phyloP scores from a whole-genome alignment of 2,888 invertebrate genomes.

The Stenotaenia linearis region DNA sequence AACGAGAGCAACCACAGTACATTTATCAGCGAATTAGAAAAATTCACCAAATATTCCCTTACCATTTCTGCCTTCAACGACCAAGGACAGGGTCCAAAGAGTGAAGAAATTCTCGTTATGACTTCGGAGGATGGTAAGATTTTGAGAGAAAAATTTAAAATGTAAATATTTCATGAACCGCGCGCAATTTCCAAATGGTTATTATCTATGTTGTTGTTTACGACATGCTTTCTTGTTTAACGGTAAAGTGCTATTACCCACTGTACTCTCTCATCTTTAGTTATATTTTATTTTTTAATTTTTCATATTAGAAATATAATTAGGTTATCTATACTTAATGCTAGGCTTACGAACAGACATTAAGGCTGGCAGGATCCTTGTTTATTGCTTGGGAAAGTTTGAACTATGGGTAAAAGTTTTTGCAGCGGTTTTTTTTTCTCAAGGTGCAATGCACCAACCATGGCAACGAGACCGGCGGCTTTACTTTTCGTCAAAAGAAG shows the following conservation, averaged over 20 bases:
- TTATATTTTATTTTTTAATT: no score
- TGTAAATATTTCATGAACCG: no score
- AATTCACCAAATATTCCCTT: slow-evolving; percentile 89
- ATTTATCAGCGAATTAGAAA: slow-evolving; percentile 70
- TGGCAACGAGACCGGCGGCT: neutral
- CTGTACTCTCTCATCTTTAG: no score
- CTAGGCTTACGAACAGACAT: neutral
- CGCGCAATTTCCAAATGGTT: no score
- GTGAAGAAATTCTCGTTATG: slow-evolving; percentile 79
- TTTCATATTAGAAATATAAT: no score
- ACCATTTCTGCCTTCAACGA: slow-evolving; percentile 93
- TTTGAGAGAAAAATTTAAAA: no score
- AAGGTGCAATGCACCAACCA: neutral
- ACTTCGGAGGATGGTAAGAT: slow-evolving; percentile 78
- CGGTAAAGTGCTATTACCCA: no score
- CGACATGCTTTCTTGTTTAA: no score
- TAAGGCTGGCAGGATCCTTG: neutral
- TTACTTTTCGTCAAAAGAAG: neutral
- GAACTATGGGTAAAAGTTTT: neutral
- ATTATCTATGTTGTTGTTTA: no score
- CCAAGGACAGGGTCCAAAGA: slow-evolving; percentile 85
- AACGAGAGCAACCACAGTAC: slow-evolving; percentile 33
- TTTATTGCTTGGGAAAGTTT: neutral
- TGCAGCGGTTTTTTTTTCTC: neutral
- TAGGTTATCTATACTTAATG: neutral